Evolutionary conservation across 2,797 vertebrate genomes (phyloP).

Genomic region (Microhierax caerulescens): DNA sequence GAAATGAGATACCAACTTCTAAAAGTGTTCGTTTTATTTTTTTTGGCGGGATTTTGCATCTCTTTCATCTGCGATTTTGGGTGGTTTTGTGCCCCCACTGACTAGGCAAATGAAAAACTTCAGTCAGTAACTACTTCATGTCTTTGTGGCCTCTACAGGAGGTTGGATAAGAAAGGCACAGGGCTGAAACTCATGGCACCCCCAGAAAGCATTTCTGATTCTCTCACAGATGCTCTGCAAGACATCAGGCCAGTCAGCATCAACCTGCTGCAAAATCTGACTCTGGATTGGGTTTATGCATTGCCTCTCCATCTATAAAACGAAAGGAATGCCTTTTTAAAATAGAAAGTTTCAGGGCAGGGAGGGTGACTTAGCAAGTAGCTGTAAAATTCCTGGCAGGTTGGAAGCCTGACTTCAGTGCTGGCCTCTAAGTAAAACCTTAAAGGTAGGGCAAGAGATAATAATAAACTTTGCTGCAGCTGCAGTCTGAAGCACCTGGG

Average conservation of each 20-base stretch:
- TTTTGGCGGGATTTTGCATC: not conserved
- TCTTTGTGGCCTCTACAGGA: not conserved
- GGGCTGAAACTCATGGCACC: not conserved
- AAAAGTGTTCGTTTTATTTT: no score
- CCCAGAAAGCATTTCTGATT: not conserved
- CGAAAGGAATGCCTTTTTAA: not conserved
- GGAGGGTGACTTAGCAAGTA: not conserved
- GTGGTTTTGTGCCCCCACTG: not conserved
- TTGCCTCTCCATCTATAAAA: not conserved
- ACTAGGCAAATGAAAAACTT: not conserved
- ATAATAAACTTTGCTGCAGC: not conserved
- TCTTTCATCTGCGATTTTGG: not conserved
- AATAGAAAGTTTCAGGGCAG: slow-evolving; percentile 24
- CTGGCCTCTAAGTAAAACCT: not conserved
- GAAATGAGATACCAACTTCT: not conserved
- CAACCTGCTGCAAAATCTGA: not conserved
- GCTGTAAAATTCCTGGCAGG: not conserved
- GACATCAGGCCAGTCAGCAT: not conserved
- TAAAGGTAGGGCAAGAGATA: not conserved
- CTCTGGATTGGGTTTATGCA: not conserved
- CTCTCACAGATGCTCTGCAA: not conserved
- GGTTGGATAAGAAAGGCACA: not conserved
- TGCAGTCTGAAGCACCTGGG: not conserved
- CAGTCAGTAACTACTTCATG: not conserved
- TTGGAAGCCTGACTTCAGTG: not conserved